phyloP scores from a whole-genome alignment of 2,888 invertebrate genomes.

The Helicoverpa assulta region DNA sequence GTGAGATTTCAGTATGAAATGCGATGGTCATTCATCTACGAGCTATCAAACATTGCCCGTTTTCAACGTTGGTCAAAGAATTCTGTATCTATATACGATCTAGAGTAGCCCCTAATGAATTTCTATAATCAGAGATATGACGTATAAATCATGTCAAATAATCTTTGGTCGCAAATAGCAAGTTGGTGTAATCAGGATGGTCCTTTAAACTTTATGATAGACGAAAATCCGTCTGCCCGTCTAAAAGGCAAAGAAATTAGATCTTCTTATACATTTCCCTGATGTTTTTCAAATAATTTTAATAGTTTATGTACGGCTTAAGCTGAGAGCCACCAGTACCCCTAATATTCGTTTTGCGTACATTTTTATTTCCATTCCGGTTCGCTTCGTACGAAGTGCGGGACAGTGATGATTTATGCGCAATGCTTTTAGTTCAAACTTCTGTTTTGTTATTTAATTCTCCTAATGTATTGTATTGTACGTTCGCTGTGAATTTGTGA shows the following conservation, averaged over 20 bases:
- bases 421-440: constrained; percentile 50
- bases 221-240: background rate
- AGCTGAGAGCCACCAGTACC: background rate
- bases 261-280: background rate
- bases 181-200: too few species aligned
- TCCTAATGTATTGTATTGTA: constrained; percentile 46
- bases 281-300: background rate
- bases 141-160: too few species aligned
- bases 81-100: too few species aligned
- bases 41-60: too few species aligned
- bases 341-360: background rate
- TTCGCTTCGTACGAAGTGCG: constrained; percentile 25
- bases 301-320: background rate
- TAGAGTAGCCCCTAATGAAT: too few species aligned
- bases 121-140: too few species aligned
- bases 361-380: constrained; percentile 35
- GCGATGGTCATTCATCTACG: too few species aligned
- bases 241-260: background rate
- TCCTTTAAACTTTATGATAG: too few species aligned
- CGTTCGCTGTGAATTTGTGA: constrained; percentile 23
- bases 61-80: too few species aligned
- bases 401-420: constrained; percentile 55
- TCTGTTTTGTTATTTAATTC: constrained; percentile 49
- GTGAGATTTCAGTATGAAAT: too few species aligned
- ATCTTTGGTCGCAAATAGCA: too few species aligned